A percentile compares a stretch with the other conserved stretches of the same genome.
Evolutionary conservation across 2,888 invertebrate species (phyloP).

Genomic region (Heliconius ethilla): DNA sequence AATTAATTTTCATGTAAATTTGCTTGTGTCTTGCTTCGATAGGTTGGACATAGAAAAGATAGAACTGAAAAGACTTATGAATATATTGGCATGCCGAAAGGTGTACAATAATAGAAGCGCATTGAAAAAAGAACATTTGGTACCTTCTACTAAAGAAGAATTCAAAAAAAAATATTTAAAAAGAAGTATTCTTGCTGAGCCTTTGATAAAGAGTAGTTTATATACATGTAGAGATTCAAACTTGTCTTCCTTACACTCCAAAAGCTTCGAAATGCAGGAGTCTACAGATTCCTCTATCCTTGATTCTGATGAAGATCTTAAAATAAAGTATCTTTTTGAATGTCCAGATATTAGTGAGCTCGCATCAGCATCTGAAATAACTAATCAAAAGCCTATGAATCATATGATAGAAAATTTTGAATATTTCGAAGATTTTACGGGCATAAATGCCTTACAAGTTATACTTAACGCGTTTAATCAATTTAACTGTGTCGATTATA

Average conservation of each 20-base stretch:
- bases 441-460: conserved; percentile 62
- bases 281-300: conserved; percentile 46
- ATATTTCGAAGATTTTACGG: conserved; percentile 71
- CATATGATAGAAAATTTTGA: conserved; percentile 72
- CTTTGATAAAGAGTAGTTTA: conserved; percentile 56
- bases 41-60: conserved; percentile 67
- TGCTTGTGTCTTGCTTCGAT: conserved; percentile 69
- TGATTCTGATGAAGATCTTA: conserved; percentile 52
- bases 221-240: conserved; percentile 49
- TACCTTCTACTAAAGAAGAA: conserved; percentile 58
- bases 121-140: conserved; percentile 59
- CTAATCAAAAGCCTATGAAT: conserved; percentile 57
- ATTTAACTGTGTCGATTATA: conserved; percentile 74
- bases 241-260: conserved; percentile 58
- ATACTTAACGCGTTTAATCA: conserved; percentile 65
- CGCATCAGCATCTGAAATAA: conserved; percentile 70
- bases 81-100: conserved; percentile 71
- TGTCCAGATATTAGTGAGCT: conserved; percentile 75
- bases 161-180: conserved; percentile 73
- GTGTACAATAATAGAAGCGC: conserved; percentile 72
- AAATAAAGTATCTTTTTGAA: conserved; percentile 65
- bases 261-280: conserved; percentile 57
- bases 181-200: conserved; percentile 68
- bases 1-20: conserved; percentile 70
- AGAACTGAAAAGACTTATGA: conserved; percentile 65